Base-by-base conservation (phyloP, 2,113 vertebrate species). In the Melozone crissalis region DNA sequence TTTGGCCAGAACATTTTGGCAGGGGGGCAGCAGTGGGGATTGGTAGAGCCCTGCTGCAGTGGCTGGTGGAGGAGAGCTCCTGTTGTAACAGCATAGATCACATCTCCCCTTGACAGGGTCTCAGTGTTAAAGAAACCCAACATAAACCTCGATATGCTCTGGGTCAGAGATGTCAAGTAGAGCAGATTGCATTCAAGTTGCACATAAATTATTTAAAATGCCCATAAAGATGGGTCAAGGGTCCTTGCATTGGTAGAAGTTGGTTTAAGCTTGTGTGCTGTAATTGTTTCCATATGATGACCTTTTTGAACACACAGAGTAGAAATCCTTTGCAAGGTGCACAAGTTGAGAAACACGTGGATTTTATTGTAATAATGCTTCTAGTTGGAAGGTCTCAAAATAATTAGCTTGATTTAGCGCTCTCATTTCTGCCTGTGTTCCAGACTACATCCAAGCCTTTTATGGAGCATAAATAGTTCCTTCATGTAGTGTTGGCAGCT, bases 141-240 rank as follows among this genome's bases (percentile, higher is more conserved):
- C 85, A 68, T 96, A 94, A 96, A 95, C 95, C 94, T 89, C 1
- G 8, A 47, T 95, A 41, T 20, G 76, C 79, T 78, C 84, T 72
- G 80, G 93, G 94, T 97, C 93, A 95, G 66, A 15, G 83, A 89
- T 93, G 94, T 95, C 94, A 92, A 81, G 85, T 93, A 92, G 85
- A 96, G 93, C 68, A 86, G 95, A 93, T 68, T 94, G 92, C 79
- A 78, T 96, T 96, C 59, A 66, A 54, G 88, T 92, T 81, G 69
- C 83, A 90, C 88, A 59, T 96, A 96, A 96, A 95, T 96, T 89
- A 95, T 96, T 96, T 93, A 76, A 93, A 96, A 94, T 46, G 88
- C 88, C 73, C 77, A 84, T 94, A 95, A 97, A 94, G 85, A 81
- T 92, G 90, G 88, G 88, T 95, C 95, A 95, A 26, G 11, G 8